Evolutionary conservation across 2,888 invertebrate genomes (phyloP), one percentile per base, ranked within the genome.

Genomic region (Macaria liturata): DNA sequence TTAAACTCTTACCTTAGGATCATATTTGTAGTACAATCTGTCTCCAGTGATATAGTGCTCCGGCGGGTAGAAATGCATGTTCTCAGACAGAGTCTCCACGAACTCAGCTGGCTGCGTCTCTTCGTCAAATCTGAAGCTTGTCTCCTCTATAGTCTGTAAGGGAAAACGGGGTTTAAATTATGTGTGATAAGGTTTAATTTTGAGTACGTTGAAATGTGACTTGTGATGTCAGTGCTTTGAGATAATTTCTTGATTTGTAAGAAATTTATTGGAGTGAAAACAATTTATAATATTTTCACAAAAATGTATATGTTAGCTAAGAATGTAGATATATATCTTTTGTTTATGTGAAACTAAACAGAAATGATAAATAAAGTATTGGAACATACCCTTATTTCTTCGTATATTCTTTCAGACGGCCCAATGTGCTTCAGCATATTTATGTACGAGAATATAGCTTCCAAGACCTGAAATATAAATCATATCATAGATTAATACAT

Each of bases 11-110:
- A 94, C 94, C 81, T 95, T 88, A 0, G 95, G 95, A 75, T 97
- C 93, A 77, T 96, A 98, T 64, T 97, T 95, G 72, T 94, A 96
- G 77, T 94, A 95, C 0, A 98, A 84, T 54, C 94, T 92, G 45
- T 94, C 93, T 0, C 97, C 98, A 0, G 95, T 95, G 56, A 98
- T 93, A 76, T 95, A 96, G 81, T 97, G 95, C 68, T 94, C 92
- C 0, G 97, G 94, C 0, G 96, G 95, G 83, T 94, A 98, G 73
- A 94, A 93, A 67, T 97, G 97, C 95, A 97, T 96, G 70, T 94
- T 94, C 73, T 96, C 95, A 3, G 95, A 94, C 7, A 98, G 71
- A 39, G 93, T 92, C 84, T 97, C 96, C 0, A 97, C 98, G 74
- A 96, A 95, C 52, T 97, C 96, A 0, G 93, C 91, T 0, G 97